Conservation (phyloP, 1,140 invertebrate genomes). For the Oreohelix idahoensis region DNA sequence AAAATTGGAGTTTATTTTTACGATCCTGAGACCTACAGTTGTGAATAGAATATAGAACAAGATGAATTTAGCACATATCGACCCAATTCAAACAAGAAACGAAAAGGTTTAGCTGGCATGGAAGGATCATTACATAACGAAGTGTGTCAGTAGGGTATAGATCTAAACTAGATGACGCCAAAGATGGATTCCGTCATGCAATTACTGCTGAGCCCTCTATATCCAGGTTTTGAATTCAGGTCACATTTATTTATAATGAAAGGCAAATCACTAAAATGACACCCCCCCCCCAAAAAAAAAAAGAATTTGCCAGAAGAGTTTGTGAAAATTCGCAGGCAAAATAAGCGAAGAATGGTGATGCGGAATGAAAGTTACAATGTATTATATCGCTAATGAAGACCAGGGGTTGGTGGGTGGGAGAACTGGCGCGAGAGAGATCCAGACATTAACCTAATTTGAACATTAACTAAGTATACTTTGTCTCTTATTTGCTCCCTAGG, state of each 20-base stretch:
- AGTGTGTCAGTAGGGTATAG: background rate
- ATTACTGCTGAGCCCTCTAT: background rate
- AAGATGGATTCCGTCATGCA: background rate
- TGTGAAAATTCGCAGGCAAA: background rate
- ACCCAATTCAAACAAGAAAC: background rate
- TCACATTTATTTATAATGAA: background rate
- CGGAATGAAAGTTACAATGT: background rate
- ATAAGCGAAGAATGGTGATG: background rate
- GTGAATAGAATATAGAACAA: background rate
- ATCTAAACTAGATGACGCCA: background rate
- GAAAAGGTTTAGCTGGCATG: background rate
- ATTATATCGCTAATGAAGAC: background rate
- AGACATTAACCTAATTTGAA: too few relatives aligned
- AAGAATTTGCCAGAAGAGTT: background rate
- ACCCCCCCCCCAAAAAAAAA: too few relatives aligned
- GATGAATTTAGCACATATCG: background rate
- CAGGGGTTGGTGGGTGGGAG: too few relatives aligned
- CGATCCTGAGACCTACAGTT: background rate
- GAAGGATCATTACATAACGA: background rate
- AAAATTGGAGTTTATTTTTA: constrained; percentile 4
- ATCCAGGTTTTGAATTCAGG: background rate
- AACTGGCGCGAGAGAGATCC: too few relatives aligned
- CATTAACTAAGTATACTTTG: too few relatives aligned
- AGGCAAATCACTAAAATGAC: too few relatives aligned
- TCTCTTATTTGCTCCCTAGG: too few relatives aligned